A percentile compares a stretch with the other conserved stretches of the same genome.
phyloP scores from a whole-genome alignment of 2,113 vertebrate species.

The Pteropus alecto region DNA sequence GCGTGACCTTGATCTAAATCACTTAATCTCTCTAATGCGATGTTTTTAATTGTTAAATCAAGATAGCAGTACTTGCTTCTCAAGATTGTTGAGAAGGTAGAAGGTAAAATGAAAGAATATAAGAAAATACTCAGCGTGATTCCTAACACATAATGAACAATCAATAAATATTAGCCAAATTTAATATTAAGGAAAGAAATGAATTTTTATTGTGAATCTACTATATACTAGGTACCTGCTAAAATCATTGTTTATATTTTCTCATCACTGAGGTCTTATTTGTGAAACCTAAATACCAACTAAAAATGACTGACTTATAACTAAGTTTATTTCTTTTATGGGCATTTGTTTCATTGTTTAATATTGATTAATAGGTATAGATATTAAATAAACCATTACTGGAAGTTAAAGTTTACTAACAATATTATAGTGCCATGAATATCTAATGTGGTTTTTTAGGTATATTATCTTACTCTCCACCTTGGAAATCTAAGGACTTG shows the following conservation, averaged over 20 bases:
- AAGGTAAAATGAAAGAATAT: neutral
- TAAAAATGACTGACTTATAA: neutral
- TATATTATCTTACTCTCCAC: neutral
- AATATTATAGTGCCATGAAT: neutral
- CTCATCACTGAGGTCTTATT: neutral
- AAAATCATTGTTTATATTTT: neutral
- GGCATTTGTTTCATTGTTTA: neutral
- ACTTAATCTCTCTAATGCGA: neutral
- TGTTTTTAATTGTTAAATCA: neutral
- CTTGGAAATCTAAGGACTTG: neutral
- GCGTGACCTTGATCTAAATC: neutral
- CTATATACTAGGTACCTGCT: neutral
- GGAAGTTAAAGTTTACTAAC: neutral
- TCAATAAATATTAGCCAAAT: neutral
- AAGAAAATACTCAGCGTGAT: neutral
- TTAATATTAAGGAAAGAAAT: slow-evolving; percentile 13
- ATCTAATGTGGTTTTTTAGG: neutral
- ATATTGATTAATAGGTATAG: neutral
- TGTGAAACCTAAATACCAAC: neutral
- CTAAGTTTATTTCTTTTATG: neutral
- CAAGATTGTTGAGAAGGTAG: neutral
- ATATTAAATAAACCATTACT: neutral
- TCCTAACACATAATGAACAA: neutral
- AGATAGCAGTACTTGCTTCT: neutral
- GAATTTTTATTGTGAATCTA: neutral